A percentile compares a stretch with the other conserved stretches of the same genome.
phyloP scores from a whole-genome alignment of 53 echinoderm and acorn worm genomes.

The Patiria pectinifera region DNA sequence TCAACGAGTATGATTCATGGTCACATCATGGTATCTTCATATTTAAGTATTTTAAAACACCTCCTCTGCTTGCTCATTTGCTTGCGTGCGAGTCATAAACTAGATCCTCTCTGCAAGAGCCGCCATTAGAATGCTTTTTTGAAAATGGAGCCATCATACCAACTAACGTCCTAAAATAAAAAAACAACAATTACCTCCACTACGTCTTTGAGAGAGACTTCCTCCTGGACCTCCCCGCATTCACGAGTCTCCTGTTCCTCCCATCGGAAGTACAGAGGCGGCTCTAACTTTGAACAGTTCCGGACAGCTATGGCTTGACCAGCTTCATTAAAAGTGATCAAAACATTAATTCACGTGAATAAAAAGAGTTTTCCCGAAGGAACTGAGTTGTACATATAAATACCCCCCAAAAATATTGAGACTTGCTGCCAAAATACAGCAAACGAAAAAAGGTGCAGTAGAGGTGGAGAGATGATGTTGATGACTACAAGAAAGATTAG shows the following conservation, averaged over 20 bases:
- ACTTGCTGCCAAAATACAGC: not conserved
- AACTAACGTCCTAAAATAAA: not conserved
- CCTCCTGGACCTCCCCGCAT: conserved; percentile 9
- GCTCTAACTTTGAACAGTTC: conserved; percentile 16
- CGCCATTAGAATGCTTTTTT: no score
- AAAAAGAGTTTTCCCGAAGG: not conserved
- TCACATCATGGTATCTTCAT: no score
- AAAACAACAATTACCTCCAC: not conserved
- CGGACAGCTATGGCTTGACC: not conserved
- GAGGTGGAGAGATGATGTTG: no score
- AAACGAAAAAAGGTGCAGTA: no score
- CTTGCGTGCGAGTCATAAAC: no score
- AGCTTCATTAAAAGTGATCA: conserved; percentile 8
- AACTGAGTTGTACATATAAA: not conserved
- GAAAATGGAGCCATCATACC: not conserved
- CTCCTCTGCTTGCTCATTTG: no score
- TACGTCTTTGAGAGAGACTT: not conserved
- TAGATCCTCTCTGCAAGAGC: not conserved
- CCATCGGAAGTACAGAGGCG: conserved; percentile 33
- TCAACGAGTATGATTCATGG: not conserved
- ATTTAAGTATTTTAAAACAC: no score
- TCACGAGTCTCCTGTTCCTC: not conserved
- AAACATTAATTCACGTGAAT: not conserved
- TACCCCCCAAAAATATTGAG: not conserved
- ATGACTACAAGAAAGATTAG: no score